phyloP scores from a whole-genome alignment of 2,888 invertebrate genomes.

The Drosophila rellima region DNA sequence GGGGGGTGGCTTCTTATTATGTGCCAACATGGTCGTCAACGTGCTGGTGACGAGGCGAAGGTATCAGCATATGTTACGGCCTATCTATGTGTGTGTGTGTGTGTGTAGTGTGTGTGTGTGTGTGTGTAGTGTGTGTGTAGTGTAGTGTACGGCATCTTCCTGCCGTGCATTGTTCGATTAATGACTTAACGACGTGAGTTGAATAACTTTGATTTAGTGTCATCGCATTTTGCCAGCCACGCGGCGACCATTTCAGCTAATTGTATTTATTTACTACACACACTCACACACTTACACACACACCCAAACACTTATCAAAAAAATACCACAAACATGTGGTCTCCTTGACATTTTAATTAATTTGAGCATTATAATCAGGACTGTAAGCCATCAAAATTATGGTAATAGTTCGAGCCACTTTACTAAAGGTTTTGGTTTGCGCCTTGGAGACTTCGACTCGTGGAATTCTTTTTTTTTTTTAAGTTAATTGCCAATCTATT shows the following conservation, averaged over 20 bases:
- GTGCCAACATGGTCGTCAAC: conserved; percentile 78
- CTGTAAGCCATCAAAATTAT: not conserved
- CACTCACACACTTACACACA: conserved; percentile 25
- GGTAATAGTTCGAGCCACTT: not conserved
- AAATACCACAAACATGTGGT: conserved; percentile 12
- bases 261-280: conserved; percentile 75
- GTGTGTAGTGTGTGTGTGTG: conserved; percentile 17
- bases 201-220: conserved; percentile 81
- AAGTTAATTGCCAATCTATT: too few relatives aligned
- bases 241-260: conserved; percentile 60
- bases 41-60: conserved; percentile 64
- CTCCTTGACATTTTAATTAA: conserved; percentile 64
- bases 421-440: too few relatives aligned
- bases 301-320: not conserved
- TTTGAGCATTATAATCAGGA: conserved; percentile 45
- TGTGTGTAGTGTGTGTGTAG: conserved; percentile 20
- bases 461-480: too few relatives aligned
- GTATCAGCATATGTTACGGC: conserved; percentile 77
- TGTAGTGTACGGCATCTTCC: conserved; percentile 50
- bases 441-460: too few relatives aligned
- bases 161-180: conserved; percentile 78
- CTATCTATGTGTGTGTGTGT: conserved; percentile 6
- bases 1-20: conserved; percentile 57
- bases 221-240: conserved; percentile 67
- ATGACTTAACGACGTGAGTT: conserved; percentile 80